Evolutionary conservation across 2,113 vertebrate genomes (phyloP).

Genomic region (Pterocles burchelli): DNA sequence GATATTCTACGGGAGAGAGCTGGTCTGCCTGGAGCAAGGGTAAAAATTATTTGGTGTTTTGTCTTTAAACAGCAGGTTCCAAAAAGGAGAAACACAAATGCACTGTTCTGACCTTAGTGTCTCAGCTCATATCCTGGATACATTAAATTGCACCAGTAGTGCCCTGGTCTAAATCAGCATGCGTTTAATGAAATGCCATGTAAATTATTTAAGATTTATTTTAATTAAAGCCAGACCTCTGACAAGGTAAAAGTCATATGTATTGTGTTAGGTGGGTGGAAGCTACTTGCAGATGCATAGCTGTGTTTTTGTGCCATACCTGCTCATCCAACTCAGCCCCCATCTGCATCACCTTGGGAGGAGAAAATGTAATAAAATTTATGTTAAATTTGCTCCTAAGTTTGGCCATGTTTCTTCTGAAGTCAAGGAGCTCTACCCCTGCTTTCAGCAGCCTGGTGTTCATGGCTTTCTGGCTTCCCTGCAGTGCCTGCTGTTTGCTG

Average conservation of each 20-base stretch:
- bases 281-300: neutral
- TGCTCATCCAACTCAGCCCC: neutral
- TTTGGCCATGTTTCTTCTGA: neutral
- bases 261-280: neutral
- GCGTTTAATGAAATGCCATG: slow-evolving; percentile 10
- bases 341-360: neutral
- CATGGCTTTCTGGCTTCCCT: neutral
- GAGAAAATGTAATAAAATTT: neutral
- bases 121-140: neutral
- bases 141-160: neutral
- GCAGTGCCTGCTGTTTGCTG: neutral
- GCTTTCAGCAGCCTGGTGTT: neutral
- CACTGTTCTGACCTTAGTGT: neutral
- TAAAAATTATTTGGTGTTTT: neutral
- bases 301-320: neutral
- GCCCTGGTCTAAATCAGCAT: neutral
- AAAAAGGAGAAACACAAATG: neutral
- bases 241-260: neutral
- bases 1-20: neutral
- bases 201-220: slow-evolving; percentile 41
- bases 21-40: neutral
- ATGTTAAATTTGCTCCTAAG: neutral
- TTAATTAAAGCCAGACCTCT: slow-evolving; percentile 41
- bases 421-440: neutral
- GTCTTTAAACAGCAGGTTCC: neutral